Base-by-base conservation (phyloP, 2,888 invertebrate species). In the Steinernema hermaphroditum region DNA sequence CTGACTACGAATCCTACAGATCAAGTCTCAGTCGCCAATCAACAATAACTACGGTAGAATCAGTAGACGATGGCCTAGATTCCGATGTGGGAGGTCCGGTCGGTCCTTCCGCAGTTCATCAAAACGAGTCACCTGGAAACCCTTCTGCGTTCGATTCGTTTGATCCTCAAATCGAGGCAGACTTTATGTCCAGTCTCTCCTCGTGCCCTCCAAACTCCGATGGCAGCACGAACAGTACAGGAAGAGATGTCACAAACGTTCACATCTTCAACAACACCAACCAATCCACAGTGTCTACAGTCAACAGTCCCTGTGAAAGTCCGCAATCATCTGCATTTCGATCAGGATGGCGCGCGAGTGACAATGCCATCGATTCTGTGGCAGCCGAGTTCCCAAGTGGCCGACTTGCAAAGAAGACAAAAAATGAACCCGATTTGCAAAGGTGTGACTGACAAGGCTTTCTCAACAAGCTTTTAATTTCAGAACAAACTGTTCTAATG, bases 11-110 rank as follows among this genome's bases (percentile, higher is more conserved):
- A 29, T 77, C 78, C 41, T 76, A 80, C 69, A 72, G 76, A 44
- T 75, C 72, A 37, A 34, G 34, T 54, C 70, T 81, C 14, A 75
- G 74, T 27, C 75, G 81, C 8, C 81, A 80, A 44, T 76, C 76
- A 1, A 83, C 82, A 76, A 87, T 88, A 43, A 87, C 87, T 1
- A 81, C 81, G 0, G 78, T 81, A 37, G 86, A 87, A n/a, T 87
- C 87, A 2, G 87, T 88, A 14, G 88, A 88, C 71, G 88, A 88
- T 74, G 88, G 88, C 0, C 87, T 88, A 2, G 88, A 88, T 76
- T 84, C 84, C 6, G 87, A 87, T 74, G 83, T 87, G 12, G 37
- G 37, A 4, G 37, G 37, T 54, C 76, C 49, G 6, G 46, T 43
- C 8, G 16, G 43, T 27, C 19, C 24, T 16, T 32, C 62, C 4